A percentile compares a stretch with the other conserved stretches of the same genome.
phyloP scores from a whole-genome alignment of 2,113 vertebrate genomes.

The Trichechus manatus region DNA sequence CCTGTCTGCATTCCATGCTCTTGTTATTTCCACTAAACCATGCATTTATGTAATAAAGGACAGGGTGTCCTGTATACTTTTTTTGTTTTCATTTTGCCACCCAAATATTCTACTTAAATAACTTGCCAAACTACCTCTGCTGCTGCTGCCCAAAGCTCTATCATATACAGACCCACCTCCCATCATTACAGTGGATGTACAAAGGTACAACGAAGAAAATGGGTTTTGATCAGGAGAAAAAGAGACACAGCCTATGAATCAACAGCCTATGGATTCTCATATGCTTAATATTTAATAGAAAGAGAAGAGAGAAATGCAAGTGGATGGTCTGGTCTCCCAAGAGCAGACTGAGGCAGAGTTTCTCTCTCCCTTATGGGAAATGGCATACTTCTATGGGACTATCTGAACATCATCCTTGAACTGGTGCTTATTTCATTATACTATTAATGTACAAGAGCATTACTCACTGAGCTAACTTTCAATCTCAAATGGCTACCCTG shows the following conservation, averaged over 20 bases:
- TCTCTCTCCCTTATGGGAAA: conserved; percentile 61
- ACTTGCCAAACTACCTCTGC: not conserved
- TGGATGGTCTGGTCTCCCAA: conserved; percentile 66
- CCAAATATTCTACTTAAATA: conserved; percentile 30
- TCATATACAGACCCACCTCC: no score
- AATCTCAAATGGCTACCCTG: conserved; percentile 76
- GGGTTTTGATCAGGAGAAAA: not conserved
- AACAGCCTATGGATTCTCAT: conserved; percentile 74
- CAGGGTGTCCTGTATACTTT: not conserved
- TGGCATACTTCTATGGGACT: conserved; percentile 68
- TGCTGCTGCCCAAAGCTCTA: not conserved
- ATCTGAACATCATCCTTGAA: conserved; percentile 62
- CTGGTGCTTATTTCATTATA: conserved; percentile 76
- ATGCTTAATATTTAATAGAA: conserved; percentile 79
- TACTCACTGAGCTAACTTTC: conserved; percentile 74
- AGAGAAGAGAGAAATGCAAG: conserved; percentile 51
- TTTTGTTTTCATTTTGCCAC: not conserved
- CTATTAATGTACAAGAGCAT: conserved; percentile 70
- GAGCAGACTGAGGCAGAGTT: conserved; percentile 74
- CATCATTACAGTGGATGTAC: not conserved
- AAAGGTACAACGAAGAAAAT: not conserved
- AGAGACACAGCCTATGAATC: not conserved
- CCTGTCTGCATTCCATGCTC: not conserved
- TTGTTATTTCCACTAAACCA: not conserved
- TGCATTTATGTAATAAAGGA: not conserved